phyloP scores from a whole-genome alignment of 2,888 invertebrate species.

The Andrena chrysosceles region DNA sequence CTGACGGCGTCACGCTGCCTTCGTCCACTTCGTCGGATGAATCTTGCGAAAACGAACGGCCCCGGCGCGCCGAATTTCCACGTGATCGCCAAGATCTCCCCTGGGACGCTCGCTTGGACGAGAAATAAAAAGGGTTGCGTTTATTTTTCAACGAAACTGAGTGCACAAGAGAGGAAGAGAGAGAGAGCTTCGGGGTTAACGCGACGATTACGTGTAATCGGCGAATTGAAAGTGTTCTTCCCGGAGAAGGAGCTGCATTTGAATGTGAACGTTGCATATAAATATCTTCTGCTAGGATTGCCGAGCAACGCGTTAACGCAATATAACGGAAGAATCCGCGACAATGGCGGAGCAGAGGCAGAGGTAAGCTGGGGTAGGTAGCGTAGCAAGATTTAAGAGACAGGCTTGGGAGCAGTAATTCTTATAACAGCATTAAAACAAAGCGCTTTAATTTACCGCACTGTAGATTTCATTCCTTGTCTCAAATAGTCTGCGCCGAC shows the following conservation, averaged over 20 bases:
- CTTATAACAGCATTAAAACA: slow-evolving; percentile 83
- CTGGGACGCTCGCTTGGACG: neutral
- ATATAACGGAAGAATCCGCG: slow-evolving; percentile 50
- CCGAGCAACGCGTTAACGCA: slow-evolving; percentile 36
- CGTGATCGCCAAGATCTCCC: neutral
- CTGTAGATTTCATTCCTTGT: slow-evolving; percentile 82
- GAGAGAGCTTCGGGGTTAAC: too few relatives aligned
- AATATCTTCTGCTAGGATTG: neutral
- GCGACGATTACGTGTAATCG: neutral
- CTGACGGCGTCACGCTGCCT: slow-evolving; percentile 62
- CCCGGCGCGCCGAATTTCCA: slow-evolving; percentile 17
- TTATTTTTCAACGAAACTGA: too few relatives aligned
- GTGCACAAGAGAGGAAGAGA: too few relatives aligned
- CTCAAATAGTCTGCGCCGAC: slow-evolving; percentile 57
- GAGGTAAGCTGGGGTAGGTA: slow-evolving; percentile 59
- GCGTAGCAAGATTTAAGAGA: slow-evolving; percentile 73
- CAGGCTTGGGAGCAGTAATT: slow-evolving; percentile 79
- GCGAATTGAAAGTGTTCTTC: slow-evolving; percentile 11
- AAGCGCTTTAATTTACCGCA: slow-evolving; percentile 84
- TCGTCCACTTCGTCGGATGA: slow-evolving; percentile 59
- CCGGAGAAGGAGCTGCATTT: too few relatives aligned
- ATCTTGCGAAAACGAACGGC: slow-evolving; percentile 47
- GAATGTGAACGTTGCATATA: neutral
- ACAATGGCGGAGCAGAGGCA: slow-evolving; percentile 54
- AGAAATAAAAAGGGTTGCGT: neutral